A percentile compares a stretch with the other conserved stretches of the same genome.
Evolutionary conservation across 2,113 vertebrate species (phyloP).

Genomic region (Actenoides hombroni): DNA sequence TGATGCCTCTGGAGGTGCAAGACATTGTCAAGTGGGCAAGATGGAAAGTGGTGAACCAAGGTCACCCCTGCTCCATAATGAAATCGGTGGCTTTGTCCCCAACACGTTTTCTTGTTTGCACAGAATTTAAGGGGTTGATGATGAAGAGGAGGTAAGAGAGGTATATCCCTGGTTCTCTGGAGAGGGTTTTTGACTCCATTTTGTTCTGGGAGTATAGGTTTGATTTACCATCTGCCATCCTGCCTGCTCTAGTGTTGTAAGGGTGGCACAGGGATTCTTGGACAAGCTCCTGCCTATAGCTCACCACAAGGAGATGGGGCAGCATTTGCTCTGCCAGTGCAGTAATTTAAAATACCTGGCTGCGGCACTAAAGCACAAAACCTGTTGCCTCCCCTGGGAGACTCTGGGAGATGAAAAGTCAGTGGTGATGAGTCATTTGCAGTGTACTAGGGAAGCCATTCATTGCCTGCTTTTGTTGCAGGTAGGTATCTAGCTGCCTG

Average conservation of each 20-base stretch:
- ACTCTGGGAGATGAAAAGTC: neutral
- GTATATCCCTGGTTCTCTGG: neutral
- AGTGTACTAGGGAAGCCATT: neutral
- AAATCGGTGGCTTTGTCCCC: neutral
- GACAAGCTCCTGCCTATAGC: neutral
- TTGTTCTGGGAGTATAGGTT: neutral
- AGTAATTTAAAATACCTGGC: neutral
- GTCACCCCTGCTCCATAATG: neutral
- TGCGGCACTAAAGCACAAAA: neutral
- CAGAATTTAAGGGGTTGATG: neutral
- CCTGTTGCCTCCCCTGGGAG: neutral
- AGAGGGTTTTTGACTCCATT: neutral
- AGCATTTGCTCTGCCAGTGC: neutral
- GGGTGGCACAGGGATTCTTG: neutral
- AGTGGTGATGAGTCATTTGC: neutral
- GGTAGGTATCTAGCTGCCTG: neutral
- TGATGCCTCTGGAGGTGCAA: neutral
- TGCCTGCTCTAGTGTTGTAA: neutral
- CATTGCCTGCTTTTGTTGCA: neutral
- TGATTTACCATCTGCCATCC: neutral
- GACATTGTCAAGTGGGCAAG: neutral
- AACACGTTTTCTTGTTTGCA: fast-evolving
- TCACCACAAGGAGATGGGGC: neutral
- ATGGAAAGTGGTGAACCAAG: neutral
- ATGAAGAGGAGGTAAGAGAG: neutral